A percentile compares a stretch with the other conserved stretches of the same genome.
Conservation (phyloP, 2,888 invertebrate species). For the Sicus ferrugineus region DNA sequence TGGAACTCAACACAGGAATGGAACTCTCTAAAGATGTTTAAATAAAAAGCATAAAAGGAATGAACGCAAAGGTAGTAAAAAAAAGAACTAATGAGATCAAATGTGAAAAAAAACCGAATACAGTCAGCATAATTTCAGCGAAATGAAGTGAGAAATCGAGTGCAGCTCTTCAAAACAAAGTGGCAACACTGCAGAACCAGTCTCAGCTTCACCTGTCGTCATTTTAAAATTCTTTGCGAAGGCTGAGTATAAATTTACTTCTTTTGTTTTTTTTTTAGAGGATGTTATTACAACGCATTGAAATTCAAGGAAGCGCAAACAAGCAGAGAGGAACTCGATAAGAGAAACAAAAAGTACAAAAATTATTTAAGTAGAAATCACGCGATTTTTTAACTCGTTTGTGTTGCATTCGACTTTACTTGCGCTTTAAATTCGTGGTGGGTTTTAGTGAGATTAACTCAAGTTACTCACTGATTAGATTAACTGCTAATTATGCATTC, state of each 20-base stretch:
- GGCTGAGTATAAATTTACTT: background rate
- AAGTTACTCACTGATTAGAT: too few species aligned
- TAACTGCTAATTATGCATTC: too few species aligned
- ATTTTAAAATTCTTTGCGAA: background rate
- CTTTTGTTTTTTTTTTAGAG: background rate
- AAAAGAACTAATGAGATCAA: background rate
- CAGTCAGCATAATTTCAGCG: background rate
- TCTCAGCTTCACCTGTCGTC: constrained; percentile 12
- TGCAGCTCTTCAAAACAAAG: background rate
- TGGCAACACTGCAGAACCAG: constrained; percentile 11
- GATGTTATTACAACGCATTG: constrained; percentile 16
- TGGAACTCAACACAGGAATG: background rate
- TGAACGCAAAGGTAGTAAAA: background rate
- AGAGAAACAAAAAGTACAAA: background rate
- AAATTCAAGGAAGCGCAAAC: constrained; percentile 18
- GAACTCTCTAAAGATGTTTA: background rate
- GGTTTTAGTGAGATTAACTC: too few species aligned
- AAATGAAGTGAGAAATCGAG: background rate
- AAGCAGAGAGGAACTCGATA: background rate
- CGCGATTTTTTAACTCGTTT: too few species aligned
- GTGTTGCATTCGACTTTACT: too few species aligned
- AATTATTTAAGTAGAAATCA: background rate
- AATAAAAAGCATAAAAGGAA: background rate
- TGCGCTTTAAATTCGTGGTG: too few species aligned
- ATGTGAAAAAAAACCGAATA: background rate